Base-by-base conservation (phyloP, 2,113 vertebrate species). In the Symphodus melops region DNA sequence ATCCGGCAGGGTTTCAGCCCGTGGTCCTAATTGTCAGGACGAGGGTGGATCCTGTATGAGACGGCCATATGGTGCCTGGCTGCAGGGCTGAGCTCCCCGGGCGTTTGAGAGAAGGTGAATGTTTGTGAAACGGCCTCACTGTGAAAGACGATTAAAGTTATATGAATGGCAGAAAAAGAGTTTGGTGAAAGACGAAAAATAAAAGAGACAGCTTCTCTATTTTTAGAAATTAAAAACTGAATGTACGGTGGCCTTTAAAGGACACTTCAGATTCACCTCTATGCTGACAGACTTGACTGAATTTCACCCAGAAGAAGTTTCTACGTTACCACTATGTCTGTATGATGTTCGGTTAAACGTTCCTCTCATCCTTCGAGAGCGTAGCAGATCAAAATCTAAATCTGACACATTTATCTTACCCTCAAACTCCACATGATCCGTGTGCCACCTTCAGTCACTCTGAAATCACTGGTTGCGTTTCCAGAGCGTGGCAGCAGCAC, bases 11-110 rank as follows among this genome's bases (percentile, higher is more conserved):
- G 64, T 56, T 84, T 82, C 83, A 67, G 87, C 82, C 80, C 14
- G 63, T 80, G 82, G 88, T 85, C 71, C 81, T 88, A 83, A 87
- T 87, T 84, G 79, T 88, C 74, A 59, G 80, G 82, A 82, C 48
- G 64, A 57, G 56, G 68, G 73, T 82, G 46, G 85, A 78, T 82
- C 75, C 80, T 82, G 69, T 57, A 53, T 44, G 77, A 81, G 79
- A 81, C 60, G 20, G 54, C 82, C 90, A 89, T 86, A 89, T 91
- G 90, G 87, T 79, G 62, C 85, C 48, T 58, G 55, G 83, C 82
- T 80, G 8, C 75, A 36, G 80, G 81, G 81, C 55, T 2, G 8
- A 74, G 63, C 61, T 76, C 86, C 72, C 67, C 20, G 16, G 78
- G 86, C 69, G 8, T 70, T 78, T 81, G 80, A 69, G 8, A 51